Evolutionary conservation across 2,888 invertebrate species (phyloP), one percentile per base, ranked within the genome.

Genomic region (Clistopyga incitator): DNA sequence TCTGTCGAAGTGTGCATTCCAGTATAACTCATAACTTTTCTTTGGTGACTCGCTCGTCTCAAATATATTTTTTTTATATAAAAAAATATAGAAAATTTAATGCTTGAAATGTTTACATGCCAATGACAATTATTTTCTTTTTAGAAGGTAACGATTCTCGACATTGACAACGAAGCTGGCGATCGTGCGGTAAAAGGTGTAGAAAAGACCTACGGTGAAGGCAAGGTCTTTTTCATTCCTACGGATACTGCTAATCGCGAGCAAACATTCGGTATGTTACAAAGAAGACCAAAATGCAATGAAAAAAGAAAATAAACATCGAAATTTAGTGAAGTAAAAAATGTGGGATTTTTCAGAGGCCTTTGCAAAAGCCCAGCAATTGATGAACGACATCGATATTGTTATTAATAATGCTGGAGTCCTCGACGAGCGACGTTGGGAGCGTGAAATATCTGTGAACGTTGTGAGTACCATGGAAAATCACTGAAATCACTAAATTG

Each of bases 361-460:
- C 18, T 97, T 96, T 89, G 95, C 96, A 89, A 95, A 95, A 91
- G 96, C 96, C 11, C 94, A 95, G 87, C 94, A 95, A 68, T 95
- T 95, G 86, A 95, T 96, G 91, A 96, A 96, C 74, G 95, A 95
- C 38, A 94, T 97, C 85, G 97, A 97, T 90, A 96, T 97, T 84
- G 96, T 97, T 2, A 95, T 97, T 80, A 97, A 97, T 92, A 97
- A 97, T 92, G 97, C 97, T 11, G 97, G 97, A 4, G 95, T 97
- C 64, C 95, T 96, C 94, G 96, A 96, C 90, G 96, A 97, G 90
- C 94, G 96, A 85, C 95, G 96, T 88, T 97, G 96, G 96, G 96
- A 96, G 90, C 93, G 95, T 15, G 95, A 96, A 93, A 95, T 96
- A 25, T 96, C 96, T 86, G 96, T 97, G 1, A 97, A 97, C 92